Base-by-base conservation (phyloP, 2,888 invertebrate genomes). In the Lasioglossum marginatum region DNA sequence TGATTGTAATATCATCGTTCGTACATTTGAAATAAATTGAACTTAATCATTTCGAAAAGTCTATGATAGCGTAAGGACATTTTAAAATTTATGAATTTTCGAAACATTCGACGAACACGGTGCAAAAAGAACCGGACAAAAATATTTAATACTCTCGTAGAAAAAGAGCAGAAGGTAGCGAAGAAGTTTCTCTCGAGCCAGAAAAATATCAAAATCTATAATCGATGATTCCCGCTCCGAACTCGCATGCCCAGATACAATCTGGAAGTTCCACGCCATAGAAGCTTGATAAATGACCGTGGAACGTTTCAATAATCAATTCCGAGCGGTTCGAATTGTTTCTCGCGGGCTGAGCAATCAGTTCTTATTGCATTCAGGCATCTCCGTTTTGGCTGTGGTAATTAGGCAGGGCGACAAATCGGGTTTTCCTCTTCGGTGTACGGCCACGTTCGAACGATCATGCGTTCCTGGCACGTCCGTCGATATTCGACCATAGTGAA, bases 401-500 rank as follows among this genome's bases (percentile, higher is more conserved):
- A 63, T 63, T 63, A 63, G 63, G 27, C 63, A 16, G 16, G 63
- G 63, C 63, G 63, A 63, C 63, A 63, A 63, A 63, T 63, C 63
- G 63, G 27, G 60, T n/a, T 52, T 52, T n/a, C 52, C 23, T 60
- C 27, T 1, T 4, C 31, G 63, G 16, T 6, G 16, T 63, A 16
- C 66, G 66, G 16, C 34, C 31, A 6, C 37, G 78, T 79, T 78
- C 87, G 86, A 86, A 86, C 85, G 85, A 84, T 89, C 85, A 40
- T 43, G 80, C 52, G 79, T 89, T 88, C 86, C 70, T 79, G 57
- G 80, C 89, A 87, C 81, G 87, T 87, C 83, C 87, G 71, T 83
- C 89, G 82, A 89, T 87, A 87, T 85, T 87, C 81, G 68, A 66
- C 66, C 73, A 78, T 80, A 68, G 77, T 80, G 75, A 87, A 83